A percentile compares a stretch with the other conserved stretches of the same genome.
Conservation (phyloP, 1,140 invertebrate species). For the Zaprionus inermis region DNA sequence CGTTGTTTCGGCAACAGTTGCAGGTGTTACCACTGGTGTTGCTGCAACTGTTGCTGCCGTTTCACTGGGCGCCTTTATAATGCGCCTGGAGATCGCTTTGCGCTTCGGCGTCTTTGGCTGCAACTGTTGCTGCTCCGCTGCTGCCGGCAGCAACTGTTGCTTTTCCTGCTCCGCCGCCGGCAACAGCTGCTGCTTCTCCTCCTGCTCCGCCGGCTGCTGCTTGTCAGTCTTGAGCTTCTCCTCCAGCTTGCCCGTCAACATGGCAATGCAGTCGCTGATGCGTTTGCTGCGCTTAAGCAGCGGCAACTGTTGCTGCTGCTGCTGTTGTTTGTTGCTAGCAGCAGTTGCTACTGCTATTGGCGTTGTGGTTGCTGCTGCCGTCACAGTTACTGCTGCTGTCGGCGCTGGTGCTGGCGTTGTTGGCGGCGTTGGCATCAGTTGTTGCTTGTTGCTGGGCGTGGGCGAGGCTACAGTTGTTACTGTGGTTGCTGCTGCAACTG, state of each 20-base stretch:
- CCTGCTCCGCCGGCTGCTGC: slow-evolving; percentile 25
- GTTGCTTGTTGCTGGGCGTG: slow-evolving; percentile 21
- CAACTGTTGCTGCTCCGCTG: slow-evolving; percentile 22
- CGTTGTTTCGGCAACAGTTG: background rate
- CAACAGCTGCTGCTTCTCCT: background rate
- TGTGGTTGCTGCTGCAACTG: slow-evolving; percentile 17
- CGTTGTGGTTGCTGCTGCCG: background rate
- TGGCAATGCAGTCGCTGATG: slow-evolving; percentile 86
- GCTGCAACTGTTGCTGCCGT: background rate
- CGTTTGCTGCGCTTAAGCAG: slow-evolving; percentile 83
- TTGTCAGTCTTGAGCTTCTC: slow-evolving; percentile 83
- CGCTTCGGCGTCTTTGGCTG: slow-evolving; percentile 73
- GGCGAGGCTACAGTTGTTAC: slow-evolving; percentile 4
- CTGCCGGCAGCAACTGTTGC: background rate
- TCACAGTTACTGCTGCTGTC: slow-evolving; percentile 50
- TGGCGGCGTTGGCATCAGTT: slow-evolving; percentile 31
- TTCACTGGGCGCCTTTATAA: slow-evolving; percentile 56
- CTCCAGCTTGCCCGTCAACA: slow-evolving; percentile 85
- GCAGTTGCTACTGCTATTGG: background rate
- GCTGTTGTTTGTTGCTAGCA: slow-evolving; percentile 22
- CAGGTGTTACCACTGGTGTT: background rate
- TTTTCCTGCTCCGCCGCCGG: slow-evolving; percentile 6
- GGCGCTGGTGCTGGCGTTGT: slow-evolving; percentile 31
- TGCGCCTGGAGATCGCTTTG: slow-evolving; percentile 69
- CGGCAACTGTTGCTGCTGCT: slow-evolving; percentile 24